Percentiles rank a stretch among this genome's conserved stretches.
phyloP scores from a whole-genome alignment of 2,888 invertebrate genomes.

The Lasioglossum malachurum region DNA sequence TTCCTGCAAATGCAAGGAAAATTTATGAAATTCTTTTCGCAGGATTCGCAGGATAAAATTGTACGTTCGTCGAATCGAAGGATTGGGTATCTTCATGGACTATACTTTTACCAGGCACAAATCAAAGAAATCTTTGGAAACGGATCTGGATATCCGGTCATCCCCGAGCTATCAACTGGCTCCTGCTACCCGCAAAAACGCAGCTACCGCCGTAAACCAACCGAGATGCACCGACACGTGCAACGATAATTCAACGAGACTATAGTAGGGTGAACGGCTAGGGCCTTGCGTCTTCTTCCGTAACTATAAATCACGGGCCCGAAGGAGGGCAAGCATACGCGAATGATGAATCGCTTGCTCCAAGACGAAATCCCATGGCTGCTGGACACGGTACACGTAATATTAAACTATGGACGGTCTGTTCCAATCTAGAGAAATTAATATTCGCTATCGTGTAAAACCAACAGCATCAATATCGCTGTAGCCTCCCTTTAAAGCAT shows the following conservation, averaged over 20 bases:
- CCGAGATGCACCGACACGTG: slow-evolving; percentile 59
- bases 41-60: background rate
- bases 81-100: background rate
- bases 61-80: background rate
- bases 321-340: slow-evolving; percentile 23
- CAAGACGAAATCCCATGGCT: background rate
- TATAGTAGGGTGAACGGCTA: background rate
- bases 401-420: slow-evolving; percentile 9
- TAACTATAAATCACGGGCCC: slow-evolving; percentile 48
- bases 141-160: slow-evolving; percentile 10
- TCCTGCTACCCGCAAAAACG: slow-evolving; percentile 9
- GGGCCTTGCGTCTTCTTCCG: slow-evolving; percentile 43
- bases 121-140: background rate
- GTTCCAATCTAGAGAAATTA: background rate
- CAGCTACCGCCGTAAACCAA: slow-evolving; percentile 30
- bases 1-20: background rate
- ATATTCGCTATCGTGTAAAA: background rate
- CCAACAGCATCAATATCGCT: background rate
- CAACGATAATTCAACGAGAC: slow-evolving; percentile 63
- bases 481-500: background rate
- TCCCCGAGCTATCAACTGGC: slow-evolving; percentile 25
- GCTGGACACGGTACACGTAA: slow-evolving; percentile 1
- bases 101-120: background rate
- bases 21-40: background rate
- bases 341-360: slow-evolving; percentile 48